Evolutionary conservation across 2,888 invertebrate species (phyloP), one percentile per base, ranked within the genome.

Genomic region (Liopterus haemorrhoidalis): DNA sequence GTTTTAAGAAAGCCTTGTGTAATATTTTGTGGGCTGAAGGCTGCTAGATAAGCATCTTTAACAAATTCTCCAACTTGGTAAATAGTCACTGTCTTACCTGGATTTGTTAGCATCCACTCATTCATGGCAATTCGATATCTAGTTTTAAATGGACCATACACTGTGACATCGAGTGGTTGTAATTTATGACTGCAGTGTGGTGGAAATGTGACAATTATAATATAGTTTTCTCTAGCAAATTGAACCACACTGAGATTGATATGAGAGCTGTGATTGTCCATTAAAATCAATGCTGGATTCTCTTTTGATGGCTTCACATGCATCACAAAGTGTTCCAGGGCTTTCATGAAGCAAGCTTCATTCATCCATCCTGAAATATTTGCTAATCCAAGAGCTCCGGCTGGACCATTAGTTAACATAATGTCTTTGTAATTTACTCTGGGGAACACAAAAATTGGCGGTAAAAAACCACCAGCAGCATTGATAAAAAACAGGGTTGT

Each of bases 1-100:
- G 22, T 46, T 47, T 47, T 47, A n/a, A 28, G 12, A n/a, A 28
- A 28, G n/a, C 28, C n/a, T 28, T 28, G 28, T 28, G 28, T n/a
- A 44, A 49, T 43, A 50, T 54, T 52, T 11, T 50, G 47, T 33
- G 42, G 51, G 36, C 46, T 49, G 38, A 54, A 50, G 41, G 51
- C 49, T 41, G 37, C 19, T 27, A 51, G 30, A 50, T 50, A 41
- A 49, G 45, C 47, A 30, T 49, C 43, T 25, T 36, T 50, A 45
- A 50, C 45, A 40, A 49, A 49, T 27, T 50, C 41, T 38, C 41
- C 48, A 33, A 49, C 49, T 41, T 51, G 43, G 40, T 50, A 50
- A 45, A 54, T 53, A 19, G 50, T 53, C 39, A 51, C 48, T 27
- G 49, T 53, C 53, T 53, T 52, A 41, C 52, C 51, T 24, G 54